Conservation (phyloP, 2,113 vertebrate genomes). For the Pholis gunnellus region DNA sequence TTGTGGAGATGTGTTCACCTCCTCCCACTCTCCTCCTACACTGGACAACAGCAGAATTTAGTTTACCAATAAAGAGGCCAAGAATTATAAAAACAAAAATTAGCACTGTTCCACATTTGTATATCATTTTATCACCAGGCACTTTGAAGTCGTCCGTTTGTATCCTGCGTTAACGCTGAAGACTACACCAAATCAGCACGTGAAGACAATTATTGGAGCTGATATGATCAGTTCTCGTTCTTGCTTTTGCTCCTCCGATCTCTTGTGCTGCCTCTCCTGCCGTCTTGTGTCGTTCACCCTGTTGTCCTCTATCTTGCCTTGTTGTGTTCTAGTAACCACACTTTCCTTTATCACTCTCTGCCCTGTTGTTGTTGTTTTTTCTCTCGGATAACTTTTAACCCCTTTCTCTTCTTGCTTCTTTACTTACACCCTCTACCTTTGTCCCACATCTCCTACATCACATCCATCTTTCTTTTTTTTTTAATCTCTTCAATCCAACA, state of each 20-base stretch:
- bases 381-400: neutral
- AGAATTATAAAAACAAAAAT: constrained; percentile 28
- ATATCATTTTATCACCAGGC: neutral
- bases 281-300: no score
- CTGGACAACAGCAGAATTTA: constrained; percentile 22
- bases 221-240: neutral
- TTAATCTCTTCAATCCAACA: constrained; percentile 60
- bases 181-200: neutral
- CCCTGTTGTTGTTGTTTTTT: neutral
- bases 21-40: constrained; percentile 55
- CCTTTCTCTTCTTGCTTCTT: neutral
- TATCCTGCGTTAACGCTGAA: neutral
- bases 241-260: neutral
- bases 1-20: constrained; percentile 46
- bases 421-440: neutral
- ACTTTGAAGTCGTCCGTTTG: neutral
- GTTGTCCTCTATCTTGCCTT: neutral
- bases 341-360: neutral
- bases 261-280: neutral
- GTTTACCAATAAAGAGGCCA: constrained; percentile 10
- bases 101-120: neutral
- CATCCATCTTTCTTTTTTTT: no score
- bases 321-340: neutral
- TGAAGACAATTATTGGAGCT: neutral
- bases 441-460: neutral